Base-by-base conservation (phyloP, 2,888 invertebrate species). In the Parascotia fuliginaria region DNA sequence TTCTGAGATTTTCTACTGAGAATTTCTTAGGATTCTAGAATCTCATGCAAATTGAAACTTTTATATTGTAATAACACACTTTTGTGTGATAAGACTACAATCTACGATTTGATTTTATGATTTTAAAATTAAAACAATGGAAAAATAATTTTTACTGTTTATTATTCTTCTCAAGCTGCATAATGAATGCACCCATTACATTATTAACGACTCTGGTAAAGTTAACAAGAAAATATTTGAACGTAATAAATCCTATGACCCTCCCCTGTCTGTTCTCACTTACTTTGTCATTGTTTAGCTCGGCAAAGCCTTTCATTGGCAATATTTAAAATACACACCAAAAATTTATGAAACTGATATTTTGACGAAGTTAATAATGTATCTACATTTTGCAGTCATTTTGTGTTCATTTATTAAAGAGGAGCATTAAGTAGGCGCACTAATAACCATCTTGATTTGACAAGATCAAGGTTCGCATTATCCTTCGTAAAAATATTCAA, bases 171-270 rank as follows among this genome's bases (percentile, higher is more conserved):
- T 13, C 37, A 15, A 13, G 13, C 32, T 33, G 16, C 39, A 19
- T 28, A 33, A 45, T 27, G 32, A 39, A 32, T 39, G 33, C 27
- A 31, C 14, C 38, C 33, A 45, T 38, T 44, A 44, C 24, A 12
- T 24, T 45, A 45, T 45, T 45, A 39, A 45, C 39, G 4, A 27
- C 9, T 27, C 27, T n/a, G 39, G 39, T n/a, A 44, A 38, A 24
- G 32, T 45, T 45, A 45, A 39, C 45, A 45, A 45, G 39, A 32
- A 45, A 44, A 45, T 45, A 39, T 45, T 45, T 45, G 38, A 45
- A 45, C 38, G 45, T 32, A 45, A 45, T 45, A 45, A 45, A 45
- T 45, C 33, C 12, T 33, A 33, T 39, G 16, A 33, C 39, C 45
- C 45, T 39, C 39, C 33, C 24, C 32, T 39, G 45, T 45, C 45